Percentiles rank a stretch among this genome's conserved stretches.
phyloP scores from a whole-genome alignment of 2,113 vertebrate species.

The Rhabdomys dilectus region DNA sequence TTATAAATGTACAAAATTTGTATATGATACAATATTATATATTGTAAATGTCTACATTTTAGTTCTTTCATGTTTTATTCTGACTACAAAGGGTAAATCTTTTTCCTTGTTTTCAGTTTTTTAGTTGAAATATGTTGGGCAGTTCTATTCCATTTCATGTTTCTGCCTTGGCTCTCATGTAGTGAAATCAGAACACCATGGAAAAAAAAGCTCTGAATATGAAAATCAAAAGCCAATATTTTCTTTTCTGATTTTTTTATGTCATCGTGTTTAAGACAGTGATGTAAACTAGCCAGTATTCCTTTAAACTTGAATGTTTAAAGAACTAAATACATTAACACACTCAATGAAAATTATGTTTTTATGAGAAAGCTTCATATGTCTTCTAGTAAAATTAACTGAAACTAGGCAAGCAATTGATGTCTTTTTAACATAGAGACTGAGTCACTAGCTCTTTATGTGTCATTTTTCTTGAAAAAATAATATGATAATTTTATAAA shows the following conservation, averaged over 20 bases:
- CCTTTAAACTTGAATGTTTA: not conserved
- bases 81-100: not conserved
- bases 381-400: not conserved
- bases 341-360: not conserved
- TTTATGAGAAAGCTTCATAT: not conserved
- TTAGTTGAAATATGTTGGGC: not conserved
- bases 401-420: not conserved
- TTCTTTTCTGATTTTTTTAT: not conserved
- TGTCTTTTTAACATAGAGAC: not conserved
- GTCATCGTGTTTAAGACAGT: not conserved
- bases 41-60: no score
- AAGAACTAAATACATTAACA: not conserved
- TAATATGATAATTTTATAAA: constrained; percentile 77
- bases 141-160: not conserved
- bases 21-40: no score
- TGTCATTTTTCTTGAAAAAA: constrained; percentile 80
- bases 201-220: not conserved
- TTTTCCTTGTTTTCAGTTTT: not conserved
- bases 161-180: not conserved
- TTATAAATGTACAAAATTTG: no score
- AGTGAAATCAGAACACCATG: not conserved
- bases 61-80: no score
- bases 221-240: not conserved
- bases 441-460: not conserved
- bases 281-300: not conserved